Evolutionary conservation across 2,797 vertebrate species (phyloP).

Genomic region (Gymnocypris eckloni): DNA sequence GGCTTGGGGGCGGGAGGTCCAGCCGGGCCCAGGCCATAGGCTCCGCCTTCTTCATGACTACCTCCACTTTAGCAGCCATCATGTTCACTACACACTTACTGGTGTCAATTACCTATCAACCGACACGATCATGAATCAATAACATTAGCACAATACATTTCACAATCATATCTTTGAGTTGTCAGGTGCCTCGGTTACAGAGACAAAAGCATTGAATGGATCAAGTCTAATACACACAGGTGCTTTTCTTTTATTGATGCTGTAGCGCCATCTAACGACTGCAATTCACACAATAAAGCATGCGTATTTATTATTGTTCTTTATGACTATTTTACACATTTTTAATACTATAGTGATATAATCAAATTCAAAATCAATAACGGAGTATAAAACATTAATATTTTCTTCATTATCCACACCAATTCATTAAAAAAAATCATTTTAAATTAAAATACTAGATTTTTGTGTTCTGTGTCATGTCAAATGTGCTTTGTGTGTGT

Average conservation of each 20-base stretch:
- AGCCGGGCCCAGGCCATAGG: constrained; percentile 87
- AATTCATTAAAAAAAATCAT: too few species aligned
- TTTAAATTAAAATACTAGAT: too few species aligned
- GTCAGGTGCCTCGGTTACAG: not conserved
- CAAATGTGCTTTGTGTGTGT: not conserved
- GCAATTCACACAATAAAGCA: not conserved
- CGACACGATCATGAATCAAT: not conserved
- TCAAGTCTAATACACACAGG: not conserved
- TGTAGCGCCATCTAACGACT: not conserved
- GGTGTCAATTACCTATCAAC: constrained; percentile 87
- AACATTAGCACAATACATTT: not conserved
- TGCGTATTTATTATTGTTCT: not conserved
- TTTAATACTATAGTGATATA: not conserved
- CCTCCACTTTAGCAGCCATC: constrained; percentile 92
- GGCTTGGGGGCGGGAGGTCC: constrained; percentile 65
- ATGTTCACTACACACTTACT: constrained; percentile 88
- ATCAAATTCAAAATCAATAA: not conserved
- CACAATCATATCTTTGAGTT: too few species aligned
- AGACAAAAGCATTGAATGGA: not conserved
- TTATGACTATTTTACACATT: not conserved
- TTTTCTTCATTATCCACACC: too few species aligned
- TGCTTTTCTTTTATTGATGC: not conserved
- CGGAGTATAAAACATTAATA: too few species aligned
- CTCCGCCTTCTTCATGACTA: constrained; percentile 92
- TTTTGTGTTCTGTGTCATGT: too few species aligned